Conservation (phyloP, 2,797 vertebrate species). For the Aythya fuligula region DNA sequence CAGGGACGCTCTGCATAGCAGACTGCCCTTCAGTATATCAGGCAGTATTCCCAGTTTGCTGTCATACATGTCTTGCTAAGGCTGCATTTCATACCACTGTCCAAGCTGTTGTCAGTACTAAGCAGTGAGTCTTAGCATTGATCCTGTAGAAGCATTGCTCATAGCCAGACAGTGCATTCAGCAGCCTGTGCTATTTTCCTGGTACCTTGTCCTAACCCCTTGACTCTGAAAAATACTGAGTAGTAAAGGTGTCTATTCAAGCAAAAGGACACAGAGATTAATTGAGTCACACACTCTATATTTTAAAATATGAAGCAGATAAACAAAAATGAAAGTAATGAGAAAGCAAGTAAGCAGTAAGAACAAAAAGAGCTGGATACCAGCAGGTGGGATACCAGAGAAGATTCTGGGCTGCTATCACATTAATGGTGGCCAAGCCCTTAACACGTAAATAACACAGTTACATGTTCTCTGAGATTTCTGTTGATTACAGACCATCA, state of each 20-base stretch:
- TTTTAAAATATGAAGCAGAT: not conserved
- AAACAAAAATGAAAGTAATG: not conserved
- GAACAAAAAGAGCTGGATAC: not conserved
- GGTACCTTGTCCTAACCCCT: not conserved
- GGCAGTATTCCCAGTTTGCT: not conserved
- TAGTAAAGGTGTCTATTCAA: not conserved
- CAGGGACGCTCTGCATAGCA: not conserved
- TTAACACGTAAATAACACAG: not conserved
- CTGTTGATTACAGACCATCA: not conserved
- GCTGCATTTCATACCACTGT: not conserved
- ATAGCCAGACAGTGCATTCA: not conserved
- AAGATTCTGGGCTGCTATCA: not conserved
- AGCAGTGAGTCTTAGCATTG: not conserved
- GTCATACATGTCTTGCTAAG: not conserved
- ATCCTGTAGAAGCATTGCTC: rapidly evolving
- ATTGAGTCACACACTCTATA: not conserved
- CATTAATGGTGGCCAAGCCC: not conserved
- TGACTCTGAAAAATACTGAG: not conserved
- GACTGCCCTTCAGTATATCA: not conserved
- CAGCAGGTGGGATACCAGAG: not conserved
- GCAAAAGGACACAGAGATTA: not conserved
- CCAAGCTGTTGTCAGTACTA: not conserved
- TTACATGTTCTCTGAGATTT: not conserved
- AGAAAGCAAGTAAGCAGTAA: not conserved
- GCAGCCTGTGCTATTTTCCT: not conserved